These are phyloP conservation scores for Perdita meconis DNA, from an alignment of 2,888 invertebrate genomes.

Conservation along the genomic window DNA sequence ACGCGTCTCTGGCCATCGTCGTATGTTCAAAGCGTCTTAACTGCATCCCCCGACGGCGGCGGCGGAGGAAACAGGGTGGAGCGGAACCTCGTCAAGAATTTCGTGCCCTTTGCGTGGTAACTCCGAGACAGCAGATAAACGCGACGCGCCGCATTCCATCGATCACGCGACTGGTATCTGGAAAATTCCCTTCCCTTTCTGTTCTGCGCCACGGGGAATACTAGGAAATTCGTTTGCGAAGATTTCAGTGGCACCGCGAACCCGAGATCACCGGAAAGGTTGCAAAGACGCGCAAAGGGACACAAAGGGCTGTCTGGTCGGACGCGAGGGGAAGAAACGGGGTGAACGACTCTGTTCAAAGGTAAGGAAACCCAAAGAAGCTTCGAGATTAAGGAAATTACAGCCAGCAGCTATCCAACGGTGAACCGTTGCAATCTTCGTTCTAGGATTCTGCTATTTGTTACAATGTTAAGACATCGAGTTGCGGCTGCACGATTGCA, in stretches of 20 bases:
- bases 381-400: too few relatives aligned
- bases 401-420: too few relatives aligned
- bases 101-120: constrained; percentile 17
- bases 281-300: too few relatives aligned
- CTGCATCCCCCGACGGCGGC: constrained; percentile 11
- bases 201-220: not conserved
- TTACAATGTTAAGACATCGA: not conserved
- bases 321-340: too few relatives aligned
- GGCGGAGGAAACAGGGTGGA: too few relatives aligned
- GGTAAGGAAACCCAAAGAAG: too few relatives aligned
- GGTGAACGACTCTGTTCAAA: too few relatives aligned
- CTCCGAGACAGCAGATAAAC: constrained; percentile 12
- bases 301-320: too few relatives aligned
- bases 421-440: too few relatives aligned
- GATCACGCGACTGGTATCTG: not conserved
- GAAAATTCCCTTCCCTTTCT: constrained; percentile 1
- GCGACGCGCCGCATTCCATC: constrained; percentile 2
- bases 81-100: constrained; percentile 36
- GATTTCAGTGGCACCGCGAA: too few relatives aligned
- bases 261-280: too few relatives aligned
- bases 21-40: constrained; percentile 16
- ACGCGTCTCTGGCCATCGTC: constrained; percentile 6
- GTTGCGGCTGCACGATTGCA: not conserved
- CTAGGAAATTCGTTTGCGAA: not conserved
- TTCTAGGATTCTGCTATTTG: not conserved